These are phyloP conservation scores for Zaprionus vittiger DNA, from an alignment of 1,140 invertebrate genomes.

Conservation along the genomic window DNA sequence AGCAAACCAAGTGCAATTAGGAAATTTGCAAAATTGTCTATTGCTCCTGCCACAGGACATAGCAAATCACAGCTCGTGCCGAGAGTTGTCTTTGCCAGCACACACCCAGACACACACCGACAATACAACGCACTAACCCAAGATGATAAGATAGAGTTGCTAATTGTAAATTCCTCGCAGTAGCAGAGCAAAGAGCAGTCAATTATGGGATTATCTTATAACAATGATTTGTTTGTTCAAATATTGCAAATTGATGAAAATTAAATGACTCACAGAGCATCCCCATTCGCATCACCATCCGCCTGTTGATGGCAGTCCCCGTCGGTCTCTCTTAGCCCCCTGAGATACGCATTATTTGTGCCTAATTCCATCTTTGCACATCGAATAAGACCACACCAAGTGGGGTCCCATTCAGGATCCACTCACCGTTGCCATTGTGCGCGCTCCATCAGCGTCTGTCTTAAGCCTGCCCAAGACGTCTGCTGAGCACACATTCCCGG, in stretches of 20 bases:
- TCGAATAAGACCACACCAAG: neutral
- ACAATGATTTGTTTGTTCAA: conserved; percentile 22
- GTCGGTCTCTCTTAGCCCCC: neutral
- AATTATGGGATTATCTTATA: conserved; percentile 64
- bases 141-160: neutral
- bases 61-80: conserved; percentile 38
- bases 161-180: conserved; percentile 23
- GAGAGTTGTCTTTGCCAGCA: conserved; percentile 29
- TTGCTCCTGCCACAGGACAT: conserved; percentile 42
- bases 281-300: too few relatives aligned
- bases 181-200: conserved; percentile 62
- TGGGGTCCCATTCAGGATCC: neutral
- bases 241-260: conserved; percentile 22
- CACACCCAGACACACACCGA: conserved; percentile 20
- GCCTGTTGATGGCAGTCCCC: neutral
- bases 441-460: conserved; percentile 19
- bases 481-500: conserved; percentile 6
- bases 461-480: conserved; percentile 13
- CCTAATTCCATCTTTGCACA: conserved; percentile 2
- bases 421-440: neutral
- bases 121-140: conserved; percentile 41
- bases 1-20: conserved; percentile 71
- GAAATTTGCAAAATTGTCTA: conserved; percentile 72
- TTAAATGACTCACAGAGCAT: conserved; percentile 7
- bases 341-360: conserved; percentile 4